phyloP scores from a whole-genome alignment of 2,888 invertebrate genomes.

The Hypena proboscidalis region DNA sequence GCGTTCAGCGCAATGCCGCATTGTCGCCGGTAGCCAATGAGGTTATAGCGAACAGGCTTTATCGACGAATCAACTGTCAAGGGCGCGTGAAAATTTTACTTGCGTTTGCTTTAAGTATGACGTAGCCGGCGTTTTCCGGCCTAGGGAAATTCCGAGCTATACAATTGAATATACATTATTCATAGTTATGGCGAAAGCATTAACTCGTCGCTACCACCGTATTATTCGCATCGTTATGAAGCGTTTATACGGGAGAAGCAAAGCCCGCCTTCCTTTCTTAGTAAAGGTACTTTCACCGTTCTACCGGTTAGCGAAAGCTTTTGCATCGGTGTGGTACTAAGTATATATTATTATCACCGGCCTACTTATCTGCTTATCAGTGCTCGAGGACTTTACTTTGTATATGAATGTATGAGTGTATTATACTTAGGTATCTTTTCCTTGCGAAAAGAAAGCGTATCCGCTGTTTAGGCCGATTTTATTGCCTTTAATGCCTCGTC shows the following conservation, averaged over 20 bases:
- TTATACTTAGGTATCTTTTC: no score
- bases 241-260: slow-evolving; percentile 6
- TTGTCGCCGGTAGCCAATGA: slow-evolving; percentile 36
- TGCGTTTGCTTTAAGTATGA: slow-evolving; percentile 17
- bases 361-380: no score
- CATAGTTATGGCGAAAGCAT: slow-evolving; percentile 6
- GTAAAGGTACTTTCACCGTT: slow-evolving; percentile 34
- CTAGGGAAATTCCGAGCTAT: slow-evolving; percentile 7
- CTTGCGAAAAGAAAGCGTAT: no score
- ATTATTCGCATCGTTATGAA: slow-evolving; percentile 18
- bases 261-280: slow-evolving; percentile 21
- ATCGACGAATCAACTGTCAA: slow-evolving; percentile 47
- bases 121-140: slow-evolving; percentile 9
- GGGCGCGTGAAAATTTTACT: slow-evolving; percentile 37
- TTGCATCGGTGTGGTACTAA: no score
- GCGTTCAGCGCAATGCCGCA: slow-evolving; percentile 43
- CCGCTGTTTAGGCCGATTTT: no score
- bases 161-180: slow-evolving; percentile 23
- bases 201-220: slow-evolving; percentile 11
- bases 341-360: no score
- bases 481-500: no score
- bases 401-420: no score
- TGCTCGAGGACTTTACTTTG: no score
- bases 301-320: no score
- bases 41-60: slow-evolving; percentile 34